Base-by-base conservation (phyloP, 2,888 invertebrate species). In the Zygothrica quintamaculata region DNA sequence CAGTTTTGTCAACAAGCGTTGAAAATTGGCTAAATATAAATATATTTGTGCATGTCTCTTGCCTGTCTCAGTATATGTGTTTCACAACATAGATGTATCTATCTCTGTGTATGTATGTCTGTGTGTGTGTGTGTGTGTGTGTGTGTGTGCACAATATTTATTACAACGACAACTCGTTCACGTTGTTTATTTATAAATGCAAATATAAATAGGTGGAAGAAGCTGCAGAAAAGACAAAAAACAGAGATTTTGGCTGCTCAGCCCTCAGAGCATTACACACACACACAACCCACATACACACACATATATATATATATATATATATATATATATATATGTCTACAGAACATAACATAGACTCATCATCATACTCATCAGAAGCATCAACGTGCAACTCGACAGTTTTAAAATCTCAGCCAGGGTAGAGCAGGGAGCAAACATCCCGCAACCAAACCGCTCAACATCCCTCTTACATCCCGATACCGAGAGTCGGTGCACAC, bases 1-100 rank as follows among this genome's bases (percentile, higher is more conserved):
- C 90, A 90, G 90, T 89, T 90, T 90, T 90, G 90, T 90, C 90
- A 90, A 90, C 90, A 90, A 90, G 90, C 90, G 90, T 89, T 90
- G 88, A 89, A 90, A 90, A 90, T 90, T 90, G 89, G 90, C 90
- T 90, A 89, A 90, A 89, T 84, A 84, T 84, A 84, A 81, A 87
- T 87, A 86, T 81, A 87, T 87, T 68, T 68, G 66, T 68, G 73
- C 59, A 76, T 59, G 72, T 72, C 77, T 72, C 44, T 58, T 60
- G 61, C 82, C 55, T 74, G 74, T 70, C 74, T n/a, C n/a, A n/a
- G n/a, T n/a, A n/a, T 59, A 59, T 43, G 53, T 33, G 47, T 8
- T 15, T n/a, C 29, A 60, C 36, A 34, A 31, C 7, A 13, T 22
- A 43, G 5, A 8, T 8, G 15, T n/a, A 26, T 66, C 36, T 39